phyloP scores from a whole-genome alignment of 2,797 vertebrate species.

The Ispidina picta region DNA sequence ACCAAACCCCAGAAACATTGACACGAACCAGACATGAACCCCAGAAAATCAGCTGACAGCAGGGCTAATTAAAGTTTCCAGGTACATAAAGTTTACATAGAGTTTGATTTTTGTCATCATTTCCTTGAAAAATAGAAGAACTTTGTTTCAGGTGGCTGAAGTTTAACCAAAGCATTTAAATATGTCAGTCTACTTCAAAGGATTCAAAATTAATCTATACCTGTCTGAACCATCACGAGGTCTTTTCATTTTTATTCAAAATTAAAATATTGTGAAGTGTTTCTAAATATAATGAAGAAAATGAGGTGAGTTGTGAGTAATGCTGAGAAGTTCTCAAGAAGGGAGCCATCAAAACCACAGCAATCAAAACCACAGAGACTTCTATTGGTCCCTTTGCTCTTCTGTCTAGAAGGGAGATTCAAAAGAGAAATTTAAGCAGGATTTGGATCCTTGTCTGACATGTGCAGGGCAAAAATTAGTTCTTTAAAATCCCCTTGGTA shows the following conservation, averaged over 20 bases:
- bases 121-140: background rate
- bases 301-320: background rate
- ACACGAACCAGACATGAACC: background rate
- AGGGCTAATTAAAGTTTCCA: background rate
- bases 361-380: background rate
- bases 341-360: background rate
- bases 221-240: background rate
- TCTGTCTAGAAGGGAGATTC: background rate
- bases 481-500: background rate
- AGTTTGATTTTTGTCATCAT: background rate
- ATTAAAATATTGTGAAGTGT: background rate
- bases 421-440: background rate
- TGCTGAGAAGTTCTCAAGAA: background rate
- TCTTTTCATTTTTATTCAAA: background rate
- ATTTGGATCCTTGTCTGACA: background rate
- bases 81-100: background rate
- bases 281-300: background rate
- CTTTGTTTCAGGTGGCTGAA: background rate
- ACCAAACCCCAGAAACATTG: background rate
- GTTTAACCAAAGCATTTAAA: background rate
- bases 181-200: conserved; percentile 21
- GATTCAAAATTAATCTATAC: background rate
- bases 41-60: background rate
- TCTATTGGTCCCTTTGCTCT: background rate
- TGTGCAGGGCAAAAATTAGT: background rate